These are phyloP conservation scores for Coluber constrictor DNA, from an alignment of 2,797 vertebrate species.

Conservation along the genomic window DNA sequence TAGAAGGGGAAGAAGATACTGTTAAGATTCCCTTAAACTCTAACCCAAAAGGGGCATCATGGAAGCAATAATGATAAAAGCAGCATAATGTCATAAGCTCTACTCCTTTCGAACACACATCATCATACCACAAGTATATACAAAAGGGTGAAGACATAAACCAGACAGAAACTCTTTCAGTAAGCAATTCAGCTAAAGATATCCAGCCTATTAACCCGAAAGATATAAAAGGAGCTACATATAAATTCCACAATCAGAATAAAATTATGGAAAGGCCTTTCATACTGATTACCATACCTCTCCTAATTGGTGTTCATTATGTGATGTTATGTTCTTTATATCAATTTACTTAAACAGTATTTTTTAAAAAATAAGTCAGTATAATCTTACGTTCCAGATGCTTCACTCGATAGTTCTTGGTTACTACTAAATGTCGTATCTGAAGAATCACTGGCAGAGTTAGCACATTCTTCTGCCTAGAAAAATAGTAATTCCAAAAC, in stretches of 20 bases:
- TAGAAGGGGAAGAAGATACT: neutral
- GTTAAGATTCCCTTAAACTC: neutral
- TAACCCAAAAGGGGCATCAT: neutral
- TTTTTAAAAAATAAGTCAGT: neutral
- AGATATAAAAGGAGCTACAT: neutral
- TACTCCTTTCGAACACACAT: neutral
- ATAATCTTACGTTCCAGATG: neutral
- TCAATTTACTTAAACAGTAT: neutral
- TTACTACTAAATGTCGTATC: neutral
- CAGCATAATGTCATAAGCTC: neutral
- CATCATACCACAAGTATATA: neutral
- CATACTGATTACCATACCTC: neutral
- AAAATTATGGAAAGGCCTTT: neutral
- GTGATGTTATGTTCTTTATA: neutral
- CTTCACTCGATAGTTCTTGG: neutral
- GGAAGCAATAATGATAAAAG: neutral
- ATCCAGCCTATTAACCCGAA: neutral
- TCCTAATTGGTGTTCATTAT: neutral
- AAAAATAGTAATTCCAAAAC: neutral
- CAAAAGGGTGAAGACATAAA: neutral
- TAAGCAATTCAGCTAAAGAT: neutral
- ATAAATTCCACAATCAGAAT: neutral
- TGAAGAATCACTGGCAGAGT: neutral
- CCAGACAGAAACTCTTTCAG: neutral
- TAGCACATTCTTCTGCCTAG: neutral